phyloP scores from a whole-genome alignment of 2,888 invertebrate genomes.

The Trachelus stipa region DNA sequence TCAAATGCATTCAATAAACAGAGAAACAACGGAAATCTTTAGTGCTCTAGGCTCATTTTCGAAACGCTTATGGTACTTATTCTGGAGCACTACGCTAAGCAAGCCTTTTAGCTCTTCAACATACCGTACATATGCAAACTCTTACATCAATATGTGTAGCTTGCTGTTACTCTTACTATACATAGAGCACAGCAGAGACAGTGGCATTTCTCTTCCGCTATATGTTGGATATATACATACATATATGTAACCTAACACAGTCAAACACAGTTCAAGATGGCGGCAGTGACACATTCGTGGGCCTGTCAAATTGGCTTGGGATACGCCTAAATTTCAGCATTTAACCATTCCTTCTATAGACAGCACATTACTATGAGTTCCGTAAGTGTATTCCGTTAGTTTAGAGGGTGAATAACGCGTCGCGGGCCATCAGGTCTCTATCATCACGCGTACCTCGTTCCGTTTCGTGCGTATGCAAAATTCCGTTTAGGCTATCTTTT shows the following conservation, averaged over 20 bases:
- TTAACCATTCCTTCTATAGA: conserved; percentile 23
- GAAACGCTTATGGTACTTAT: conserved; percentile 19
- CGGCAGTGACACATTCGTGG: conserved; percentile 49
- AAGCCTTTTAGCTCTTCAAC: conserved; percentile 19
- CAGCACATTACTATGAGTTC: conserved; percentile 29
- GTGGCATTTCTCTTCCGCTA: neutral
- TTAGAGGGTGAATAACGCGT: neutral
- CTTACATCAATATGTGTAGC: conserved; percentile 19
- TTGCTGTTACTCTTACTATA: conserved; percentile 19
- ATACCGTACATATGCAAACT: conserved; percentile 19
- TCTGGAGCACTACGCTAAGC: neutral
- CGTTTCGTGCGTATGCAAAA: conserved; percentile 1
- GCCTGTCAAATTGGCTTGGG: conserved; percentile 48
- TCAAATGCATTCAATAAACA: neutral
- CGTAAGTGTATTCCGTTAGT: conserved; percentile 28
- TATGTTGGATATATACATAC: neutral
- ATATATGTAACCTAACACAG: neutral
- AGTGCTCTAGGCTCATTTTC: conserved; percentile 15
- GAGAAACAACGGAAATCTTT: conserved; percentile 2
- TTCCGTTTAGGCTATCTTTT: conserved; percentile 13
- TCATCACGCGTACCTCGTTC: conserved; percentile 2
- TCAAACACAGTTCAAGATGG: conserved; percentile 45
- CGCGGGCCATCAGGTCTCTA: neutral
- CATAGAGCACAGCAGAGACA: neutral
- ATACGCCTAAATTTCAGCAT: conserved; percentile 50